phyloP scores from a whole-genome alignment of 2,797 vertebrate genomes.

The Anguilla megastoma region DNA sequence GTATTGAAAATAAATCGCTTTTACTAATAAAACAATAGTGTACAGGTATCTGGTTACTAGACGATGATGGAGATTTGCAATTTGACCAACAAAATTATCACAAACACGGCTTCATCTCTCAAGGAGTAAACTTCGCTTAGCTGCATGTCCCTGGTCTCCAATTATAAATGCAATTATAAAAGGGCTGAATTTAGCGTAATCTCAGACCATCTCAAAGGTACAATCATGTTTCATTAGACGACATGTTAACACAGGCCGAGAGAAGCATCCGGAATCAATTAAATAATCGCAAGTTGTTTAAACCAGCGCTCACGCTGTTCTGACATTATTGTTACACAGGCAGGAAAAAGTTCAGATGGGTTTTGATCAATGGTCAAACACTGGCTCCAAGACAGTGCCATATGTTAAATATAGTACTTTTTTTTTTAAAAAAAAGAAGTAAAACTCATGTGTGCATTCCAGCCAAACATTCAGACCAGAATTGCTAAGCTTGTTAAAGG shows the following conservation, averaged over 20 bases:
- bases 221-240: background rate
- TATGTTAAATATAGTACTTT: background rate
- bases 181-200: background rate
- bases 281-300: background rate
- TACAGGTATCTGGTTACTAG: background rate
- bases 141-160: background rate
- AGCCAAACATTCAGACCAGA: background rate
- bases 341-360: background rate
- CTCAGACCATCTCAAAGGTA: background rate
- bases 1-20: background rate
- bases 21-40: background rate
- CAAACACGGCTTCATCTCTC: background rate
- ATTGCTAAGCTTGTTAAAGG: background rate
- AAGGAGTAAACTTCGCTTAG: background rate
- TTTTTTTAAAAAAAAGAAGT: background rate
- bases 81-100: background rate
- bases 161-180: background rate
- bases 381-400: background rate
- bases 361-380: background rate
- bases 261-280: background rate
- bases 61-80: background rate
- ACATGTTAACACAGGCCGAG: background rate
- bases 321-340: background rate
- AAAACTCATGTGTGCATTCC: background rate
- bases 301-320: background rate